phyloP scores from a whole-genome alignment of 2,797 vertebrate genomes.

The Myripristis murdjan region DNA sequence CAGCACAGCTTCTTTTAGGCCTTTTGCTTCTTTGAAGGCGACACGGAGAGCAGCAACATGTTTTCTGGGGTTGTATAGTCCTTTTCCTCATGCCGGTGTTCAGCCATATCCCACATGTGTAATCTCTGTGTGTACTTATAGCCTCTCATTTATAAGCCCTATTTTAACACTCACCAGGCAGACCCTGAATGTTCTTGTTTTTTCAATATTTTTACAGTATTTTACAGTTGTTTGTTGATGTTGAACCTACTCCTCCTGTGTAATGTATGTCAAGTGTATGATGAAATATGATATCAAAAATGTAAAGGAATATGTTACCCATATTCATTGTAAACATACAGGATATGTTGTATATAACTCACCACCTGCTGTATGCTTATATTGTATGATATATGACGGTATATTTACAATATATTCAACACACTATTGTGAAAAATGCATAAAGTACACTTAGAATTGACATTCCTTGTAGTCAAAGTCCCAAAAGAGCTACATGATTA shows the following conservation, averaged over 20 bases:
- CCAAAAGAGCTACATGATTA: constrained; percentile 58
- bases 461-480: constrained; percentile 48
- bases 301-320: constrained; percentile 70
- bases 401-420: constrained; percentile 81
- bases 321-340: constrained; percentile 71
- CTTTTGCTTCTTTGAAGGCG: constrained; percentile 66
- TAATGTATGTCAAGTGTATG: constrained; percentile 64
- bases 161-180: constrained; percentile 78
- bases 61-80: constrained; percentile 49
- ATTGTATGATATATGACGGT: constrained; percentile 79
- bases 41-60: constrained; percentile 52
- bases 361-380: constrained; percentile 68
- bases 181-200: constrained; percentile 82
- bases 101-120: constrained; percentile 57
- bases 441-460: constrained; percentile 57
- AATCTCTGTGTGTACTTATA: constrained; percentile 58
- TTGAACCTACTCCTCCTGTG: constrained; percentile 67
- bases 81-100: constrained; percentile 55
- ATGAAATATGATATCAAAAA: constrained; percentile 70
- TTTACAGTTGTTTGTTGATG: constrained; percentile 76
- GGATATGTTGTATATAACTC: constrained; percentile 75
- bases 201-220: constrained; percentile 76
- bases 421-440: constrained; percentile 66
- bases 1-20: constrained; percentile 79
- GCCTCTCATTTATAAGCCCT: constrained; percentile 62